Base-by-base conservation (phyloP, 2,113 vertebrate genomes). In the Campylomormyrus numenius region DNA sequence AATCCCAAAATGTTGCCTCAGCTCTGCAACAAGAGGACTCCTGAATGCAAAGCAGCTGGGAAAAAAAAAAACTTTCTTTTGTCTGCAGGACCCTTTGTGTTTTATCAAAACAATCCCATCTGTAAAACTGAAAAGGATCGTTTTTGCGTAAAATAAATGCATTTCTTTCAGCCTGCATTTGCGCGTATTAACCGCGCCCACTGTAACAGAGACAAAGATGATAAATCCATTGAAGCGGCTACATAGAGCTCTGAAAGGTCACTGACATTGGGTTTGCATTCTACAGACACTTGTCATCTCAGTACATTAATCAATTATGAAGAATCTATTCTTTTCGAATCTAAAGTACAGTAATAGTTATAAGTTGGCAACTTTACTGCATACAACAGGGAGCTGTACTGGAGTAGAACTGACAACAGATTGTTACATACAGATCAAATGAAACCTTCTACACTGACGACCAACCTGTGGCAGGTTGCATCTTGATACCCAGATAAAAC, bases 401-500 rank as follows among this genome's bases (percentile, higher is more conserved):
- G 39, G 80, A n/a, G 19, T 48, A 15, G 80, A 84, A 84, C 80
- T 87, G 50, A 87, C 7, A 53, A 39, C 85, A 52, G 50, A 87
- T 87, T 53, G 85, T 8, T 87, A n/a, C 27, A 87, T 53, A 52
- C 46, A 87, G 46, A 49, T 49, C 85, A 49, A 86, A 50, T 86
- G 48, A 53, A 87, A 87, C 13, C 50, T 87, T 52, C 85, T 19
- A 53, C 50, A 53, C 50, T 87, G 85, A 56, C 85, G 48, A 31
- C 3, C 85, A 53, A 50, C 48, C 85, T 87, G 85, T 87, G 85
- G 85, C 85, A 87, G 85, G 48, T 39, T 53, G 85, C 10, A 27
- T 87, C 50, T 87, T 56, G 85, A 87, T 56, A 87, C n/a, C 27
- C 56, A 87, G 85, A 87, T 6, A 56, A 87, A 87, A 35, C 48